Percentiles rank a stretch among this genome's conserved stretches.
These are phyloP conservation scores for Mustela nigripes DNA, from an alignment of 2,113 vertebrate genomes.

Conservation along the genomic window DNA sequence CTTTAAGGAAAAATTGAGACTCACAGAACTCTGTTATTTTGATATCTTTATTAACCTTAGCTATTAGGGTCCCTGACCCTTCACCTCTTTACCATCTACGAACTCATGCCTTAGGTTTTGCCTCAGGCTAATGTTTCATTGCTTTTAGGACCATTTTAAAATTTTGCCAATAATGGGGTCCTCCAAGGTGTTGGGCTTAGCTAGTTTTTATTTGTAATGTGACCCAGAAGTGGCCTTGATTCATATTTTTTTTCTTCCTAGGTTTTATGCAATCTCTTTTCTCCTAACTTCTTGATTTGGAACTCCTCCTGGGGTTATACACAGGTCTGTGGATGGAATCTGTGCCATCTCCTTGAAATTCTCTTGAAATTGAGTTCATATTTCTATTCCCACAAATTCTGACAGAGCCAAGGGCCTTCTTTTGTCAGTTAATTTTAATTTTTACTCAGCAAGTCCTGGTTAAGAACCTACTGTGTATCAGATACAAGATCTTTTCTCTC, in stretches of 20 bases:
- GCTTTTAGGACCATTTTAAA: background rate
- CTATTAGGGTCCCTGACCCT: background rate
- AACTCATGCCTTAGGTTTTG: background rate
- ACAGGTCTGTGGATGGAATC: background rate
- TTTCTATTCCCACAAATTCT: background rate
- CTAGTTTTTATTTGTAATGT: background rate
- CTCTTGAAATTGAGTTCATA: background rate
- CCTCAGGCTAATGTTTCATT: background rate
- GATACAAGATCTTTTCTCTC: background rate
- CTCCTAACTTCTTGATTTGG: conserved; percentile 6
- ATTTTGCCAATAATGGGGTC: background rate
- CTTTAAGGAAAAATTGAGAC: background rate
- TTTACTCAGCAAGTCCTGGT: background rate
- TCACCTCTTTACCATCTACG: background rate
- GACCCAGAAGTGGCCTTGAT: background rate
- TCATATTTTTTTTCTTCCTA: background rate
- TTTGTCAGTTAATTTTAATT: background rate
- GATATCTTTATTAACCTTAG: background rate
- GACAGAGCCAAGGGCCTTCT: background rate
- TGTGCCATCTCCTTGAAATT: background rate
- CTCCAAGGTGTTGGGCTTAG: background rate
- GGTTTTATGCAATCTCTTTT: background rate
- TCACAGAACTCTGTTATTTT: background rate
- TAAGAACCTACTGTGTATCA: background rate
- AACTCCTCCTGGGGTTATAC: background rate